Evolutionary conservation across 1,140 invertebrate genomes (phyloP), one percentile per base, ranked within the genome.

Genomic region (Anadara kagoshimensis): DNA sequence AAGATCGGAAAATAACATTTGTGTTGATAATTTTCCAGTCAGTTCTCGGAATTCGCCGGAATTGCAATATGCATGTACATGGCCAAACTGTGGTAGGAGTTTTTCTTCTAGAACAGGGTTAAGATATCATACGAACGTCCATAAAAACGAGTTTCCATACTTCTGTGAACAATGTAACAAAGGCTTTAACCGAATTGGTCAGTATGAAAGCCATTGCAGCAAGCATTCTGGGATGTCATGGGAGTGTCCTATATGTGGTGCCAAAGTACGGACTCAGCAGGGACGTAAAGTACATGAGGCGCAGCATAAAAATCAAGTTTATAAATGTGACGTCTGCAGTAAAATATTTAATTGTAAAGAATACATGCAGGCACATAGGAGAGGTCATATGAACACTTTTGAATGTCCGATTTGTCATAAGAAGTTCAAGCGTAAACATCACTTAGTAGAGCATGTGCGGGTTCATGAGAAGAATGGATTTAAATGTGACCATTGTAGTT

Each of bases 391-490:
- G 10, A 64, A 22, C n/a, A 51, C 62, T 12, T 64, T 64, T 36
- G 45, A 64, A 53, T 64, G 62, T 53, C 10, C 26, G 1, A 29
- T 64, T 18, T 64, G 62, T 53, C 49, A 64, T 14, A 64, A 64
- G 24, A 22, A 36, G 0, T 64, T 64, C n/a, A 64, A 64, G 24
- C 11, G 62, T 5, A 64, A 64, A 20, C 62, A 64, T 22, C 62
- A 64, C 51, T 64, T 51, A 12, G 51, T 51, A 11, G 62, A 64
- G 51, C 62, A 64, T 18, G 51, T 64, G 7, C 51, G 51, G 41
- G 62, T 64, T n/a, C 62, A 64, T 18, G 62, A 64, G 24, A 51
- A 53, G 18, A 22, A 64, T n/a, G 62, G 62, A 10, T 64, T 64
- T 53, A 59, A 63, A 47, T 63, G 61, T 24, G 44, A 63, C 11